phyloP scores from a whole-genome alignment of 1,140 invertebrate genomes.

The Drusus annulatus region DNA sequence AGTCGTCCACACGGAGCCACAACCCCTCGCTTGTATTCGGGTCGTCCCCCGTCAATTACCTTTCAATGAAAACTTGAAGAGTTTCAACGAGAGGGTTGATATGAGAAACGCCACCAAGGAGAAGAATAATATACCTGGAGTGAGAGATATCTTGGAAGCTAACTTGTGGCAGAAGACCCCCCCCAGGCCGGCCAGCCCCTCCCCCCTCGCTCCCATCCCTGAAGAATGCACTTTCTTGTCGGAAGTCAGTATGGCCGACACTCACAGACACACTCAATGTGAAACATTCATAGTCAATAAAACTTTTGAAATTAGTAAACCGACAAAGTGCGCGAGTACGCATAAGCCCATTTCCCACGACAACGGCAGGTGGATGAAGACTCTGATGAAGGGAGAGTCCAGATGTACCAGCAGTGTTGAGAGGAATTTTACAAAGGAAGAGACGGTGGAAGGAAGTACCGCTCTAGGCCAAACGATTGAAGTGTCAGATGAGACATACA shows the following conservation, averaged over 20 bases:
- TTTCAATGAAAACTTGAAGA: conserved; percentile 43
- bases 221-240: conserved; percentile 67
- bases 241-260: conserved; percentile 48
- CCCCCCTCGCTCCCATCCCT: conserved; percentile 67
- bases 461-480: conserved; percentile 38
- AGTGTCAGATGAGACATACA: conserved; percentile 52
- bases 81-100: conserved; percentile 49
- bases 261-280: conserved; percentile 35
- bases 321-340: conserved; percentile 14
- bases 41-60: conserved; percentile 25
- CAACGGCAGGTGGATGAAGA: conserved; percentile 18
- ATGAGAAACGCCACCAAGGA: conserved; percentile 51
- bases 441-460: conserved; percentile 57
- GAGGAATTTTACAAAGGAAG: conserved; percentile 6
- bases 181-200: conserved; percentile 63
- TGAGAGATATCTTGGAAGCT: conserved; percentile 58
- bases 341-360: neutral
- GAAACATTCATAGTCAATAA: conserved; percentile 54
- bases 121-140: conserved; percentile 45
- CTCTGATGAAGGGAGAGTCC: conserved; percentile 15
- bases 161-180: conserved; percentile 66
- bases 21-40: neutral
- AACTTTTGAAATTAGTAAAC: conserved; percentile 51
- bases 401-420: neutral
- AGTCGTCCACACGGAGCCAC: neutral